Conservation (phyloP, 2,888 invertebrate genomes). For the Ormyrus rosae region DNA sequence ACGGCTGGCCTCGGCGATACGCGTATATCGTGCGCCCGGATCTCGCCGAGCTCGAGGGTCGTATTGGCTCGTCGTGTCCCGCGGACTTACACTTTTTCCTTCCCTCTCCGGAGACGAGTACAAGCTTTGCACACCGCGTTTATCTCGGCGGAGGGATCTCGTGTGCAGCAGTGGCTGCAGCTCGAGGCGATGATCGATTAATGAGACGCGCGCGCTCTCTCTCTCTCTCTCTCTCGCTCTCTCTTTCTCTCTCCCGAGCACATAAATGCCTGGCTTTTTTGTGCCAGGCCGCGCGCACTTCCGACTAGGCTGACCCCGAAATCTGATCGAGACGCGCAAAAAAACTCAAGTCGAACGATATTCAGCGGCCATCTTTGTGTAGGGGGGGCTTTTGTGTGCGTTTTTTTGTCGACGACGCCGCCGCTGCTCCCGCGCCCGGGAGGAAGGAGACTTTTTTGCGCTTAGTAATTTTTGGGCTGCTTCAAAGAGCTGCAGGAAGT, state of each 20-base stretch:
- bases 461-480: not conserved
- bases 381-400: not conserved
- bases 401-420: not conserved
- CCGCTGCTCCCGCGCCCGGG: not conserved
- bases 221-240: not conserved
- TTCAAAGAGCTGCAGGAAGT: not conserved
- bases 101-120: not conserved
- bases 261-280: not conserved
- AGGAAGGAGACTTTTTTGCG: slow-evolving; percentile 10
- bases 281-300: slow-evolving; percentile 37
- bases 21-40: slow-evolving; percentile 44
- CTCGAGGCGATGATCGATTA: slow-evolving; percentile 56
- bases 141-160: slow-evolving; percentile 53
- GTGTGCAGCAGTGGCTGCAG: not conserved
- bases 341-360: slow-evolving; percentile 6
- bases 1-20: slow-evolving; percentile 36
- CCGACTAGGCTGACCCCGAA: slow-evolving; percentile 44
- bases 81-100: slow-evolving; percentile 19
- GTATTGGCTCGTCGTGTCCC: slow-evolving; percentile 49
- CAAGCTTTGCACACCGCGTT: not conserved
- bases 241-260: slow-evolving; percentile 2
- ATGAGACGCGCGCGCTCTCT: slow-evolving; percentile 20
- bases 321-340: slow-evolving; percentile 55
- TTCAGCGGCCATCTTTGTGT: slow-evolving; percentile 4
- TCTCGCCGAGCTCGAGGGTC: slow-evolving; percentile 49